Evolutionary conservation across 2,888 invertebrate species (phyloP).

Genomic region (Heliconius cydno): DNA sequence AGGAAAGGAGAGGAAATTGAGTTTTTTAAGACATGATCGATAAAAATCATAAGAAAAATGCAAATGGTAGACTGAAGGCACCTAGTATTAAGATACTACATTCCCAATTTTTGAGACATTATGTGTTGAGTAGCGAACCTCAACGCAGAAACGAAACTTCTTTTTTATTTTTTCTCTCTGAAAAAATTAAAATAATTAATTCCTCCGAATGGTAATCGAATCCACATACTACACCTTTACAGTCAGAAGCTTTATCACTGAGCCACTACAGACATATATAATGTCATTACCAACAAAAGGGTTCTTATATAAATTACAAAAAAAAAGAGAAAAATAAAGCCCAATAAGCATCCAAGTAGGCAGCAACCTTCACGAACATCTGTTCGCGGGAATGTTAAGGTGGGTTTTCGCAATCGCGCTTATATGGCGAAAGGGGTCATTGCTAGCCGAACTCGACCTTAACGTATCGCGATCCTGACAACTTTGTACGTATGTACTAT

Average conservation of each 20-base stretch:
- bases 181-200: too few species aligned
- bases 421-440: constrained; percentile 75
- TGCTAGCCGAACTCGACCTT: constrained; percentile 69
- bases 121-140: too few species aligned
- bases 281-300: background rate
- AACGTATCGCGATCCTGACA: constrained; percentile 43
- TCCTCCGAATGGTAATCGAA: background rate
- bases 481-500: background rate
- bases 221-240: background rate
- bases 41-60: too few species aligned
- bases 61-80: too few species aligned
- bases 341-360: constrained; percentile 44
- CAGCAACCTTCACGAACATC: constrained; percentile 64
- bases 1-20: too few species aligned
- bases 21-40: too few species aligned
- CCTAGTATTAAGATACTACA: too few species aligned
- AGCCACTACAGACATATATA: background rate
- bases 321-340: constrained; percentile 23
- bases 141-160: too few species aligned
- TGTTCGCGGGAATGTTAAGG: constrained; percentile 66
- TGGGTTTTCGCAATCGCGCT: constrained; percentile 65
- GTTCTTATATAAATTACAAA: background rate
- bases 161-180: too few species aligned
- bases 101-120: background rate
- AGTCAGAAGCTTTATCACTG: background rate